Evolutionary conservation across 2,797 vertebrate genomes (phyloP), one percentile per base, ranked within the genome.

Genomic region (Cirrhinus mrigala): DNA sequence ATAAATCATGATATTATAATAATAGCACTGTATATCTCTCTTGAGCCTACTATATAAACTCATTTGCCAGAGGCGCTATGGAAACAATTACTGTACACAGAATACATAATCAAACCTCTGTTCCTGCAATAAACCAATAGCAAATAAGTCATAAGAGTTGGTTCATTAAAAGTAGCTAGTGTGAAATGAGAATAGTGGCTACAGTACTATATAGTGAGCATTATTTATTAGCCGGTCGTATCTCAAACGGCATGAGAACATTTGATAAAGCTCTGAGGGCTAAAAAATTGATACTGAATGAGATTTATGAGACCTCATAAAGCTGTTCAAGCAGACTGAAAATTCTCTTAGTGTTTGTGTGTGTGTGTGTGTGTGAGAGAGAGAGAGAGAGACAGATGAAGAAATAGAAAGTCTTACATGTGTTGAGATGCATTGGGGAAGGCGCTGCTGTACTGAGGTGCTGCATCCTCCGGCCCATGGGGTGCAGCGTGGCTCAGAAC

Each of bases 381-480:
- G 18, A n/a, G 22, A 46, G n/a, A 79, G 46, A 74, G 18, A 16
- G 18, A 62, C 33, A 66, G 6, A 66, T 60, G 10, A 58, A 18
- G 52, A 62, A 62, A 33, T 10, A 54, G 22, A 58, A 12, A 54
- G 64, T 4, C 97, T 97, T 94, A 99, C 98, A 99, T 99, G 95
- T 99, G 98, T 90, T 99, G 97, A 0, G 98, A 99, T 0, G 97
- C 96, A 11, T 99, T 99, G 88, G 96, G 95, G 92, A 99, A 99
- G 87, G 97, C 95, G 0, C 95, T 85, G 16, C 97, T 98, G 92
- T 98, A 99, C 88, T 99, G 98, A 3, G 98, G 98, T 12, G 98
- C 98, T 0, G 98, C 97, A 92, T 99, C 98, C 90, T 99, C 98
- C 0, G 98, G 98, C 18, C 98, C 97, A 0, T 99, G 98, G 11